Conservation (phyloP, 2,888 invertebrate genomes). For the Beris chalybata region DNA sequence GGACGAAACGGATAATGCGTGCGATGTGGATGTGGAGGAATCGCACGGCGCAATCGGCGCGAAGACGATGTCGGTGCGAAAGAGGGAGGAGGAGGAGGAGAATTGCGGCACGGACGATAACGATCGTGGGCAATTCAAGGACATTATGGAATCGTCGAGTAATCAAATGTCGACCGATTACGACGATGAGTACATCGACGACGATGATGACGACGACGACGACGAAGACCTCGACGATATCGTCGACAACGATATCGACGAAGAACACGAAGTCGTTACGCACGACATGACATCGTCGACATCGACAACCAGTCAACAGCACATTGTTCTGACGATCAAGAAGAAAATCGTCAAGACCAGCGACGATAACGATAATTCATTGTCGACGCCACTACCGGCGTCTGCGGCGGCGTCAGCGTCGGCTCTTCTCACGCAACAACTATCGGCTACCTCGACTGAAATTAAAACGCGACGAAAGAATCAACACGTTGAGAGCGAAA, state of each 20-base stretch:
- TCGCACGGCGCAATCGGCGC: neutral
- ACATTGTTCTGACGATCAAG: slow-evolving; percentile 52
- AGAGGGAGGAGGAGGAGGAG: slow-evolving; percentile 12
- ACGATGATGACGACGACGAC: slow-evolving; percentile 34
- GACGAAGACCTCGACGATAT: slow-evolving; percentile 38
- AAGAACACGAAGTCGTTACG: slow-evolving; percentile 46
- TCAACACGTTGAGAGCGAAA: too few relatives aligned
- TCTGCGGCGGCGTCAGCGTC: neutral
- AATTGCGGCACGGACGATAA: slow-evolving; percentile 11
- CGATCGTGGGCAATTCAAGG: neutral
- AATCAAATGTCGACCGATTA: slow-evolving; percentile 29
- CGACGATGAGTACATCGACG: slow-evolving; percentile 29
- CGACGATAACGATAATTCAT: neutral
- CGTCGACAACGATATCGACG: slow-evolving; percentile 41
- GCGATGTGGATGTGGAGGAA: too few relatives aligned
- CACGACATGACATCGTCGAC: slow-evolving; percentile 46
- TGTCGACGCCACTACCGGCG: neutral
- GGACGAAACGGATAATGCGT: neutral
- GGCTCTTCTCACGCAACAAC: neutral
- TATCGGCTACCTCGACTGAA: slow-evolving; percentile 7
- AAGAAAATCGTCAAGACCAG: slow-evolving; percentile 49
- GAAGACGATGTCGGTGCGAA: too few relatives aligned
- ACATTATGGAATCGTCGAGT: slow-evolving; percentile 5
- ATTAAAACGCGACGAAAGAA: slow-evolving; percentile 14
- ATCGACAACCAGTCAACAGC: slow-evolving; percentile 44